Conservation (phyloP, 1,140 invertebrate species). For the Zaprionus gabonicus region DNA sequence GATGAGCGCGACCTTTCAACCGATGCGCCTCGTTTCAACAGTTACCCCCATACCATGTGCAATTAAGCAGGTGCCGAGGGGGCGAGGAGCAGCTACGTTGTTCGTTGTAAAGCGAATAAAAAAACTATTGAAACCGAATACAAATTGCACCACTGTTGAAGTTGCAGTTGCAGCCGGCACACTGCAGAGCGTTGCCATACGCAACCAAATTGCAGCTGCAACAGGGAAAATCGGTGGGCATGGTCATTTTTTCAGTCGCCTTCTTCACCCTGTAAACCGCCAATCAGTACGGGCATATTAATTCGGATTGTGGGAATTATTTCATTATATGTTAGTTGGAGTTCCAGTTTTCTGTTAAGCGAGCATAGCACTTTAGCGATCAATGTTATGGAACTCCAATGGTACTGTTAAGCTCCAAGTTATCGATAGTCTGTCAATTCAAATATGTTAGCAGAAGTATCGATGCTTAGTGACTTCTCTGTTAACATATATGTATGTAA, state of each 20-base stretch:
- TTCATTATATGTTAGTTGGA: too few species aligned
- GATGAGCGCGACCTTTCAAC: constrained; percentile 78
- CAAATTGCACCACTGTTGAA: constrained; percentile 67
- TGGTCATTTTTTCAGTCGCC: neutral
- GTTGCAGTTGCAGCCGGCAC: constrained; percentile 45
- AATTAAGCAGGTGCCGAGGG: constrained; percentile 60
- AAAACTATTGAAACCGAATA: constrained; percentile 75
- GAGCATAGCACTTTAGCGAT: too few species aligned
- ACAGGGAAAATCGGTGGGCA: neutral
- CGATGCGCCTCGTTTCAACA: constrained; percentile 25
- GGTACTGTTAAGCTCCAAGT: too few species aligned
- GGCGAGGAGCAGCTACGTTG: neutral
- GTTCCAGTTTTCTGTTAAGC: too few species aligned
- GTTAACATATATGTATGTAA: too few species aligned
- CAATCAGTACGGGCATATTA: neutral
- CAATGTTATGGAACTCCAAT: too few species aligned
- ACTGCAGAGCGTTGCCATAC: constrained; percentile 48
- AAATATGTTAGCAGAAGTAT: too few species aligned
- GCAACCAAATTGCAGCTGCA: constrained; percentile 20
- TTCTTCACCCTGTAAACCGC: neutral
- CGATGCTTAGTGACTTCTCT: too few species aligned
- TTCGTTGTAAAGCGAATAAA: neutral
- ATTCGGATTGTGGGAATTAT: neutral
- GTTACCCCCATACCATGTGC: constrained; percentile 49
- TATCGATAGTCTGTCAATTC: too few species aligned